Percentiles rank a stretch among this genome's conserved stretches.
These are phyloP conservation scores for Lichenostomus cassidix DNA, from an alignment of 2,113 vertebrate genomes.

Conservation along the genomic window DNA sequence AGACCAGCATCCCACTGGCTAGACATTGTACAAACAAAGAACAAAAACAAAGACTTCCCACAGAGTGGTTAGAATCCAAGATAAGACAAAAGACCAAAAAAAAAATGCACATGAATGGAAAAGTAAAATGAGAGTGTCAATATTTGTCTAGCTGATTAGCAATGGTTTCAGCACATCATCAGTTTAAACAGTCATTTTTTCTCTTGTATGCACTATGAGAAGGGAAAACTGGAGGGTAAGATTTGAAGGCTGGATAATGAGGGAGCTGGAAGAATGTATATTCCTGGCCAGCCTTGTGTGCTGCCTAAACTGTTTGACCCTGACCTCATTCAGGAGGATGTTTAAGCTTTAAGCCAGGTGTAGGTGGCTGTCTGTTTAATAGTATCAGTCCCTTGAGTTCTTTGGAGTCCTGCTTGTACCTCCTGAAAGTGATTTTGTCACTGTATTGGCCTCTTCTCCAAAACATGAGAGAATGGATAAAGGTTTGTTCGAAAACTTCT, in stretches of 20 bases:
- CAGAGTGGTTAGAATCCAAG: neutral
- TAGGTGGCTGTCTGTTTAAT: neutral
- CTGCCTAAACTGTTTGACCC: neutral
- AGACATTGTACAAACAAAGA: slow-evolving; percentile 53
- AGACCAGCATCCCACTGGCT: slow-evolving; percentile 31
- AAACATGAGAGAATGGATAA: neutral
- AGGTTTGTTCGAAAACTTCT: neutral
- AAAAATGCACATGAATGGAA: neutral
- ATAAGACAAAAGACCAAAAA: neutral
- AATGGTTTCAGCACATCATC: neutral
- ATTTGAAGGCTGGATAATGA: neutral
- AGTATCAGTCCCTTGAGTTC: neutral
- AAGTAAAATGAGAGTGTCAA: neutral
- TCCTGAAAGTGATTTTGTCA: neutral
- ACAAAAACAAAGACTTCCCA: slow-evolving; percentile 27
- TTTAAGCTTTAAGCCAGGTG: neutral
- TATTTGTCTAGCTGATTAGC: slow-evolving; percentile 18
- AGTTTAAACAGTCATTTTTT: neutral
- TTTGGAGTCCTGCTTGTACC: neutral
- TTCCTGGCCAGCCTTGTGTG: neutral
- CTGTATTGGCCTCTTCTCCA: neutral
- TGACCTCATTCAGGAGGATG: neutral
- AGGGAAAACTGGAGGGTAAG: neutral
- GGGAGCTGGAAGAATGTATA: neutral
- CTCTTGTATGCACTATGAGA: neutral